Percentiles rank a stretch among this genome's conserved stretches.
Conservation (phyloP, 2,888 invertebrate species). For the Acleris emargana region DNA sequence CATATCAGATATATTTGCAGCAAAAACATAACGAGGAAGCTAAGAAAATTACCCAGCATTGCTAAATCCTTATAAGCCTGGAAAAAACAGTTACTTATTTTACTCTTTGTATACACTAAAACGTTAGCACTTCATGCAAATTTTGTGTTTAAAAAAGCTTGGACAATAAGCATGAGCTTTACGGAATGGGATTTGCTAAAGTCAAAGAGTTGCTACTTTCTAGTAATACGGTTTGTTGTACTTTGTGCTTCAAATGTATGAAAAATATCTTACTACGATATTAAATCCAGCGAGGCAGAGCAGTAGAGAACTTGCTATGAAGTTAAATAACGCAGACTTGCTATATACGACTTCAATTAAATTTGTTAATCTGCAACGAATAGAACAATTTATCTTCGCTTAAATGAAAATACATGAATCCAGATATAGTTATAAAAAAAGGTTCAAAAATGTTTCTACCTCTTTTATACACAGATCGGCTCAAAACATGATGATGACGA, state of each 20-base stretch:
- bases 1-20: constrained; percentile 61
- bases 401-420: no score
- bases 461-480: no score
- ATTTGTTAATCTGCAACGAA: constrained; percentile 54
- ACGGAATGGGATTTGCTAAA: not conserved
- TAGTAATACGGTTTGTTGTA: not conserved
- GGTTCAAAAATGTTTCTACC: no score
- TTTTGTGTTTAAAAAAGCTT: constrained; percentile 6
- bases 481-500: no score
- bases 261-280: constrained; percentile 48
- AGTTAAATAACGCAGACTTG: constrained; percentile 57
- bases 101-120: constrained; percentile 5
- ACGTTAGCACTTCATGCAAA: constrained; percentile 17
- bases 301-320: constrained; percentile 56
- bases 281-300: constrained; percentile 65
- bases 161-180: constrained; percentile 2
- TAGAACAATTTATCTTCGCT: not conserved
- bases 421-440: no score
- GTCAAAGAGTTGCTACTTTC: not conserved
- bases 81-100: constrained; percentile 40
- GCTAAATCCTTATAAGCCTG: constrained; percentile 54
- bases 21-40: constrained; percentile 52
- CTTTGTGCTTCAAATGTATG: not conserved
- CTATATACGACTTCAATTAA: constrained; percentile 56
- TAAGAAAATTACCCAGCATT: constrained; percentile 51